Evolutionary conservation across 2,888 invertebrate genomes (phyloP).

Genomic region (Leptinotarsa haldemani): DNA sequence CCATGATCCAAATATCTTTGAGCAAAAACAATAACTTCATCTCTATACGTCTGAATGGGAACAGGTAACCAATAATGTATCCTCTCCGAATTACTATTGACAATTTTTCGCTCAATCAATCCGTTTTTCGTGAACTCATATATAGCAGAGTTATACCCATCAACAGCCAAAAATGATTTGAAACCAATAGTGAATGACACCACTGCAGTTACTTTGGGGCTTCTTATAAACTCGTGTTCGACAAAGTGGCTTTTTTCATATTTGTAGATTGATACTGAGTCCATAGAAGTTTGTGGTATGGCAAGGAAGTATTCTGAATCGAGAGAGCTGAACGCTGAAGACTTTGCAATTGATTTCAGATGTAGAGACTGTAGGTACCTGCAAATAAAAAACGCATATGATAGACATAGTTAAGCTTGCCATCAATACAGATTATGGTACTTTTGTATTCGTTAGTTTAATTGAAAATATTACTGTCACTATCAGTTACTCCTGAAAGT

Average conservation of each 20-base stretch:
- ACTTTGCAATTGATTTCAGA: slow-evolving; percentile 45
- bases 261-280: slow-evolving; percentile 56
- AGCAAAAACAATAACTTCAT: slow-evolving; percentile 65
- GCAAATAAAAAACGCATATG: slow-evolving; percentile 22
- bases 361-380: slow-evolving; percentile 55
- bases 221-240: slow-evolving; percentile 53
- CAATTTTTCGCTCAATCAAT: slow-evolving; percentile 50
- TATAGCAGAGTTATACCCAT: slow-evolving; percentile 59
- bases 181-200: slow-evolving; percentile 61
- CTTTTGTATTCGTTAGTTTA: no score
- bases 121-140: slow-evolving; percentile 56
- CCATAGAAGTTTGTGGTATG: slow-evolving; percentile 55
- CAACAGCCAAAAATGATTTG: slow-evolving; percentile 61
- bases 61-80: slow-evolving; percentile 61
- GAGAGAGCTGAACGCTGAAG: slow-evolving; percentile 54
- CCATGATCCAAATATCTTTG: slow-evolving; percentile 60
- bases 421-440: no score
- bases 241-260: slow-evolving; percentile 52
- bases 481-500: no score
- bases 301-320: slow-evolving; percentile 55
- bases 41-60: slow-evolving; percentile 63
- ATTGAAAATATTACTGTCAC: no score
- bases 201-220: slow-evolving; percentile 53
- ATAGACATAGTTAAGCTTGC: no score
- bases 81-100: slow-evolving; percentile 55